Evolutionary conservation across 2,113 vertebrate genomes (phyloP).

Genomic region (Acinonyx jubatus): DNA sequence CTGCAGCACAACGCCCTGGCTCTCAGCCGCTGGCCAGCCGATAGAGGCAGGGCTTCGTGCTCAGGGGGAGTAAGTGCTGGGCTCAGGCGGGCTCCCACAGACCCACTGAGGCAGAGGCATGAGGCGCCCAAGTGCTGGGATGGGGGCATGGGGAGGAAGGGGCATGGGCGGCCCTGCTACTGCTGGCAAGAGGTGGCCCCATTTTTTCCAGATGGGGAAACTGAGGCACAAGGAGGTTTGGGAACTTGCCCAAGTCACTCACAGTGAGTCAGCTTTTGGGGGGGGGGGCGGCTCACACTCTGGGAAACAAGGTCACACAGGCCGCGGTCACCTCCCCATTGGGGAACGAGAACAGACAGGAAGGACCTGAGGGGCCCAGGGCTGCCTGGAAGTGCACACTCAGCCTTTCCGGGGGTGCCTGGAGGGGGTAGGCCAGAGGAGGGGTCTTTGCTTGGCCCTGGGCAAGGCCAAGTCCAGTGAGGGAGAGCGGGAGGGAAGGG

Average conservation of each 20-base stretch:
- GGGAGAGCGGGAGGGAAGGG: neutral
- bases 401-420: neutral
- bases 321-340: neutral
- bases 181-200: constrained; percentile 83
- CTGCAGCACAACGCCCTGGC: constrained; percentile 21
- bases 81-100: constrained; percentile 48
- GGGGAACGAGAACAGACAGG: constrained; percentile 28
- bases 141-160: constrained; percentile 25
- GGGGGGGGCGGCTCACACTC: constrained; percentile 37
- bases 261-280: constrained; percentile 80
- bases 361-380: neutral
- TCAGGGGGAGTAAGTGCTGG: constrained; percentile 19
- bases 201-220: constrained; percentile 84
- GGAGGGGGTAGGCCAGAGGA: neutral
- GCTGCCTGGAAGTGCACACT: neutral
- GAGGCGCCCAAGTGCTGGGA: constrained; percentile 52
- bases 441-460: constrained; percentile 21
- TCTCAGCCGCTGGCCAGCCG: neutral
- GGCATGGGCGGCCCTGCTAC: constrained; percentile 76
- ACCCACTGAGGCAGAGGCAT: constrained; percentile 70
- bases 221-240: constrained; percentile 82
- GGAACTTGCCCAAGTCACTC: constrained; percentile 81
- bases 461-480: constrained; percentile 24
- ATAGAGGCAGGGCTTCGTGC: neutral
- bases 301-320: constrained; percentile 26